A percentile compares a stretch with the other conserved stretches of the same genome.
Conservation (phyloP, 2,113 vertebrate genomes). For the Sceloporus undulatus region DNA sequence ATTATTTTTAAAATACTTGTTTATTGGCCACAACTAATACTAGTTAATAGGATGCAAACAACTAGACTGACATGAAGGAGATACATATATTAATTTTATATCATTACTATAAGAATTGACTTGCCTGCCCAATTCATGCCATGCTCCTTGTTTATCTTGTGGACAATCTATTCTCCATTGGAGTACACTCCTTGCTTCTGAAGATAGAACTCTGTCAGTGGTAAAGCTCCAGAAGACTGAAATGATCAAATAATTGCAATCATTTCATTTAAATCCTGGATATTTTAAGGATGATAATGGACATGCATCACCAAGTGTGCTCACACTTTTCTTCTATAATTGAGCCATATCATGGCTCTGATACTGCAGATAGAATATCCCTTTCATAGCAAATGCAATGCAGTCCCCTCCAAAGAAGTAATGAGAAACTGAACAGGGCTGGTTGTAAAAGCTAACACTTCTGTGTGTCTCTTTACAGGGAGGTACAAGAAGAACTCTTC, state of each 20-base stretch:
- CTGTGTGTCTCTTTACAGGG: not conserved
- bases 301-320: not conserved
- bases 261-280: not conserved
- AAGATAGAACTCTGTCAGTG: not conserved
- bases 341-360: not conserved
- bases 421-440: not conserved
- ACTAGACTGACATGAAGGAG: not conserved
- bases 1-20: not conserved
- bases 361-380: not conserved
- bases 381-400: not conserved
- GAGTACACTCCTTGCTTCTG: not conserved
- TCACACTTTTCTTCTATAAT: not conserved
- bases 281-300: not conserved
- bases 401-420: not conserved
- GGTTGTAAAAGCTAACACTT: not conserved
- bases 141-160: not conserved
- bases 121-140: not conserved
- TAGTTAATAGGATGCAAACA: not conserved
- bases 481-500: not conserved
- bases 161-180: not conserved
- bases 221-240: not conserved
- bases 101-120: not conserved
- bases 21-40: not conserved
- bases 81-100: not conserved
- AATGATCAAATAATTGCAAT: not conserved